Evolutionary conservation across 2,113 vertebrate species (phyloP).

Genomic region (Pitta sordida): DNA sequence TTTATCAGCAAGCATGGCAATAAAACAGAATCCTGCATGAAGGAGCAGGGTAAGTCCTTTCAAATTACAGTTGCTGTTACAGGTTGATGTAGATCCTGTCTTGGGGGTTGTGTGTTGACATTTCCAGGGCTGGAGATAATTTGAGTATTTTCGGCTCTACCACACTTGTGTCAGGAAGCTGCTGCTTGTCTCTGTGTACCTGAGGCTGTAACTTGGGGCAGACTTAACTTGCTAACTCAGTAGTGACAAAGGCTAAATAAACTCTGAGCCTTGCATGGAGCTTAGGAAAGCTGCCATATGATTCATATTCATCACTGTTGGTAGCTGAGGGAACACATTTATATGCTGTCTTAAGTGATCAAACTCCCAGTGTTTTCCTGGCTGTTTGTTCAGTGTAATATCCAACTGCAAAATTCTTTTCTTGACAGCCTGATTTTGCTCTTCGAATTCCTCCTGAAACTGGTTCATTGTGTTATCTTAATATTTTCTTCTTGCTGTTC

Average conservation of each 20-base stretch:
- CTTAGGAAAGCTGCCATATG: not conserved
- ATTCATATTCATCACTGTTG: not conserved
- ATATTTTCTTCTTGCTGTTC: not conserved
- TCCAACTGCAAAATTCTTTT: not conserved
- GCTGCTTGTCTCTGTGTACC: rapidly evolving
- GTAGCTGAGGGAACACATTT: too few species aligned
- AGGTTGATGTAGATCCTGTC: not conserved
- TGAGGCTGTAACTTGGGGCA: not conserved
- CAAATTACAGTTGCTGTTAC: not conserved
- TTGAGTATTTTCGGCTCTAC: not conserved
- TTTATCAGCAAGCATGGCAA: not conserved
- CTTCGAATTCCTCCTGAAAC: not conserved
- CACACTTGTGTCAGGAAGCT: not conserved
- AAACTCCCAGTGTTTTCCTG: not conserved
- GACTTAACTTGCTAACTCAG: not conserved
- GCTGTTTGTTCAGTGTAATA: not conserved
- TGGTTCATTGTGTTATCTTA: not conserved
- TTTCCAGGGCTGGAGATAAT: not conserved
- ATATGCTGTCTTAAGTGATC: not conserved
- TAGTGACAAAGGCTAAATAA: not conserved
- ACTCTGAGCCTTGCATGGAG: not conserved
- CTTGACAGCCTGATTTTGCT: not conserved
- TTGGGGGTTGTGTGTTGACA: not conserved
- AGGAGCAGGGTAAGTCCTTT: not conserved
- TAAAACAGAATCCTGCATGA: not conserved